phyloP scores from a whole-genome alignment of 1,140 invertebrate species.

The Pseudachorutes palmiensis region DNA sequence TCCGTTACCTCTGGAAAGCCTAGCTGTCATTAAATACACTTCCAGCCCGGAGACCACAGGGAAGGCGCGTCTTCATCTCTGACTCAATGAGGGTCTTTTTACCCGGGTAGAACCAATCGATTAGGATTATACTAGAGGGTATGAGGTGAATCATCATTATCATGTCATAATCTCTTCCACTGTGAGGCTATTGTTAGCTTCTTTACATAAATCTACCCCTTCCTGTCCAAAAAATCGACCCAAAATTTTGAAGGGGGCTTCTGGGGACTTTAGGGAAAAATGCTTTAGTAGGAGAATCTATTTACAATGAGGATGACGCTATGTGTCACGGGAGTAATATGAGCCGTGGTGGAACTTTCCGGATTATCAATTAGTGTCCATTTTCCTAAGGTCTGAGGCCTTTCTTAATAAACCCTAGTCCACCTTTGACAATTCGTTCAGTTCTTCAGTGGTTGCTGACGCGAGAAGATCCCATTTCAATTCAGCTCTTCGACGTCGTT shows the following conservation, averaged over 20 bases:
- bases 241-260: background rate
- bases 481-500: too few relatives aligned
- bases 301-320: too few relatives aligned
- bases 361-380: too few relatives aligned
- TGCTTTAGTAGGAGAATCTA: too few relatives aligned
- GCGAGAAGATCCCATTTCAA: too few relatives aligned
- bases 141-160: slow-evolving; percentile 38
- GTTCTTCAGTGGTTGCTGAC: too few relatives aligned
- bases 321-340: too few relatives aligned
- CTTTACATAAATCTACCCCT: slow-evolving; percentile 1
- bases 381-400: too few relatives aligned
- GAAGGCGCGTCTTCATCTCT: slow-evolving; percentile 6
- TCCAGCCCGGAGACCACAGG: slow-evolving; percentile 11
- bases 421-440: too few relatives aligned
- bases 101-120: slow-evolving; percentile 23
- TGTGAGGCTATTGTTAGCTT: background rate
- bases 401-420: too few relatives aligned
- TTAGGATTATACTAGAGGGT: slow-evolving; percentile 30
- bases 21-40: background rate
- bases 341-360: too few relatives aligned
- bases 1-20: background rate
- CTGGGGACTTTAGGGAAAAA: too few relatives aligned
- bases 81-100: background rate
- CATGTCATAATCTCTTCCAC: slow-evolving; percentile 33
- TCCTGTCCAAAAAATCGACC: background rate